Evolutionary conservation across 2,888 invertebrate species (phyloP), one percentile per base, ranked within the genome.

Genomic region (Mimas tiliae): DNA sequence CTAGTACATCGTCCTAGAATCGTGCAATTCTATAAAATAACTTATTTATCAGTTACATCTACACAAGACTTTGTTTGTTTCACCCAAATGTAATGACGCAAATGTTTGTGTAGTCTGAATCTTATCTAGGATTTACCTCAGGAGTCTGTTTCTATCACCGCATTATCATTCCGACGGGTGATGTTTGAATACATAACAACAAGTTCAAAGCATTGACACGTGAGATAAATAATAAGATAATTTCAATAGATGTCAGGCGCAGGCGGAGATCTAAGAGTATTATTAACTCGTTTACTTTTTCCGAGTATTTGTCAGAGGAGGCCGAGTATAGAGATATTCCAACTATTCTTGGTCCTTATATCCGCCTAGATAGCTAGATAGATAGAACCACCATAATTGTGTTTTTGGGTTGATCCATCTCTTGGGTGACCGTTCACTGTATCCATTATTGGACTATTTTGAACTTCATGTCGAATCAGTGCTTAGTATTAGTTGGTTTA

Each of bases 51-150:
- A 58, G 58, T 12, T 38, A 11, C 42, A 58, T 38, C 58, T 58
- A 19, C 19, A 19, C 19, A 9, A 7, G 27, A 38, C 34, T 55
- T 21, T 19, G 58, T 58, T 42, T 58, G 19, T 58, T 58, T 42
- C 58, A 58, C 58, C 58, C 42, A 58, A 58, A 12, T 58, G 58
- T 12, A 42, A 19, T 58, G 58, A 58, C 58, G 58, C 42, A 58
- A 58, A 58, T 58, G 58, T 58, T 42, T 42, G 58, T 19, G 12
- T 38, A 21, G 12, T 38, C 12, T 58, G 21, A 19, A 58, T 42
- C 38, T 58, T 58, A 58, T 58, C 58, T 58, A 58, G 19, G 19
- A 58, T 58, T 38, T 42, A 58, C 42, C 55, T 42, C 9, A 58
- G 42, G 38, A 38, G 11, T 58, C 6, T 16, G 58, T 12, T 34